A percentile compares a stretch with the other conserved stretches of the same genome.
Evolutionary conservation across 2,113 vertebrate genomes (phyloP).

Genomic region (Kryptolebias marmoratus): DNA sequence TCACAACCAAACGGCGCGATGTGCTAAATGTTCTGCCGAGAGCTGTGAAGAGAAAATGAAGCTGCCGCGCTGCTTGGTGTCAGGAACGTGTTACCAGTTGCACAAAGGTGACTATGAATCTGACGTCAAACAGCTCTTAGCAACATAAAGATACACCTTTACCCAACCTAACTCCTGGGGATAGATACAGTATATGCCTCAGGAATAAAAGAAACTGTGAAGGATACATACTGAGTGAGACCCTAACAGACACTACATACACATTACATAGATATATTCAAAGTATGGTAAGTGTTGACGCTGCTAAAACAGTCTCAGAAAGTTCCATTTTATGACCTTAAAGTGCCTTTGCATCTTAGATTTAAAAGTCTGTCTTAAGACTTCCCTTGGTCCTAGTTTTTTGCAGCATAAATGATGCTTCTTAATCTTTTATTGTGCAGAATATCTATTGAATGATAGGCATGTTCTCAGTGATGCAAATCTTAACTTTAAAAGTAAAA

Average conservation of each 20-base stretch:
- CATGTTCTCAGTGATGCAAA: not conserved
- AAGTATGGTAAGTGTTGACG: too few relatives aligned
- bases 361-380: not conserved
- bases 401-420: too few relatives aligned
- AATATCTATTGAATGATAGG: not conserved
- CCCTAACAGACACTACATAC: too few relatives aligned
- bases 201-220: not conserved
- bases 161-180: not conserved
- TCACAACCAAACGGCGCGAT: not conserved
- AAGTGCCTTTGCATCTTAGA: too few relatives aligned
- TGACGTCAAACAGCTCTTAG: not conserved
- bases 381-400: not conserved
- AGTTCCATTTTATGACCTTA: too few relatives aligned
- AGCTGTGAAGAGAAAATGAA: not conserved
- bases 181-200: not conserved
- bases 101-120: not conserved
- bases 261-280: too few relatives aligned
- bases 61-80: not conserved
- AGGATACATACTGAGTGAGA: too few relatives aligned
- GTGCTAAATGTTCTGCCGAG: not conserved
- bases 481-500: constrained; percentile 10
- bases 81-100: not conserved
- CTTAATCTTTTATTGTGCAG: too few relatives aligned
- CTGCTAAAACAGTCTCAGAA: too few relatives aligned
- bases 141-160: not conserved